A percentile compares a stretch with the other conserved stretches of the same genome.
phyloP scores from a whole-genome alignment of 2,113 vertebrate genomes.

The Nestor notabilis region DNA sequence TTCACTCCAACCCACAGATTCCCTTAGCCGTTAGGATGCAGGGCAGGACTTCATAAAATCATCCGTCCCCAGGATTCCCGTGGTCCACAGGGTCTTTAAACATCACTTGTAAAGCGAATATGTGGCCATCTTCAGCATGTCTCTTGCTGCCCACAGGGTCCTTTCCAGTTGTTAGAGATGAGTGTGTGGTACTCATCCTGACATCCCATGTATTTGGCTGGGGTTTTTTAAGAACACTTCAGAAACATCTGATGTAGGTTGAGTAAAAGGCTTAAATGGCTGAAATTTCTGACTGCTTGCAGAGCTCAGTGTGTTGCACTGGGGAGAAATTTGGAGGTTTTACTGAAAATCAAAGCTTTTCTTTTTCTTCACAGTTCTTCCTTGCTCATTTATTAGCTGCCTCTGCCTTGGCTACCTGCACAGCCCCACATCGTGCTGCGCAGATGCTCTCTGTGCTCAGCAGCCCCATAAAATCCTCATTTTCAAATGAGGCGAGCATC shows the following conservation, averaged over 20 bases:
- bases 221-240: background rate
- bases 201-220: background rate
- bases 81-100: background rate
- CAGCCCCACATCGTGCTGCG: background rate
- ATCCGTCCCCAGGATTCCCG: accelerated
- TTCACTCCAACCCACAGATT: background rate
- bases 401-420: background rate
- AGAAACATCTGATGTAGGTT: background rate
- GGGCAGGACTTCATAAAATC: background rate
- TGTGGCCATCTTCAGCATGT: background rate
- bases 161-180: background rate
- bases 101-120: background rate
- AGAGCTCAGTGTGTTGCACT: background rate
- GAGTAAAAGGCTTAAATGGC: background rate
- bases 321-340: background rate
- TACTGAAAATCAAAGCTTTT: background rate
- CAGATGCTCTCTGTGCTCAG: background rate
- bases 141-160: background rate
- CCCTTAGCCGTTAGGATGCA: background rate
- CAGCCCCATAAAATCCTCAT: background rate
- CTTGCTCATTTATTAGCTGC: background rate
- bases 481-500: background rate
- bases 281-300: background rate
- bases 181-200: background rate
- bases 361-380: background rate